phyloP scores from a whole-genome alignment of 2,797 vertebrate genomes.

The Leptoclinus maculatus region DNA sequence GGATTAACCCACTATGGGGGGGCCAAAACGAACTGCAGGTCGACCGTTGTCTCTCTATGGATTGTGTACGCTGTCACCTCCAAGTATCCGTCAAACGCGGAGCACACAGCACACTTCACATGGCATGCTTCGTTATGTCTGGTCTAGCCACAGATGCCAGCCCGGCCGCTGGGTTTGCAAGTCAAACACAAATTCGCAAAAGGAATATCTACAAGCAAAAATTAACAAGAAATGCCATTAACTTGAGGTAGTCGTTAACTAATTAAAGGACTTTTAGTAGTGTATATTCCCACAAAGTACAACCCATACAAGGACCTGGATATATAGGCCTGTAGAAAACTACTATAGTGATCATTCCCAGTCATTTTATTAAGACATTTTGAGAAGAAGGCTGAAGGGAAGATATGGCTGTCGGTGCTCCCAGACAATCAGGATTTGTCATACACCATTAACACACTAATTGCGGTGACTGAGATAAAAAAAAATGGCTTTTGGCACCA shows the following conservation, averaged over 20 bases:
- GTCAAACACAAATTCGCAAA: background rate
- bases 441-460: constrained; percentile 1
- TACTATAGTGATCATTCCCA: background rate
- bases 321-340: background rate
- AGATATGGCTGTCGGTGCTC: background rate
- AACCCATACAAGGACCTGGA: background rate
- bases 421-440: background rate
- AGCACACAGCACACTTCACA: background rate
- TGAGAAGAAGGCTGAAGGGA: background rate
- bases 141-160: background rate
- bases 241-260: background rate
- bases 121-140: constrained; percentile 13
- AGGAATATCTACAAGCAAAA: background rate
- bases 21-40: background rate
- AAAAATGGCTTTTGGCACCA: background rate
- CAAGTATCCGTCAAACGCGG: constrained; percentile 9
- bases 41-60: background rate
- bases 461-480: background rate
- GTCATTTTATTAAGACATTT: background rate
- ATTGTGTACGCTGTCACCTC: constrained; percentile 28
- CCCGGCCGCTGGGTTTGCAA: background rate
- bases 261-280: background rate
- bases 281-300: background rate
- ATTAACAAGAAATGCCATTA: background rate
- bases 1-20: constrained; percentile 35